phyloP scores from a whole-genome alignment of 2,888 invertebrate species.

The Drosophila stalkeri region DNA sequence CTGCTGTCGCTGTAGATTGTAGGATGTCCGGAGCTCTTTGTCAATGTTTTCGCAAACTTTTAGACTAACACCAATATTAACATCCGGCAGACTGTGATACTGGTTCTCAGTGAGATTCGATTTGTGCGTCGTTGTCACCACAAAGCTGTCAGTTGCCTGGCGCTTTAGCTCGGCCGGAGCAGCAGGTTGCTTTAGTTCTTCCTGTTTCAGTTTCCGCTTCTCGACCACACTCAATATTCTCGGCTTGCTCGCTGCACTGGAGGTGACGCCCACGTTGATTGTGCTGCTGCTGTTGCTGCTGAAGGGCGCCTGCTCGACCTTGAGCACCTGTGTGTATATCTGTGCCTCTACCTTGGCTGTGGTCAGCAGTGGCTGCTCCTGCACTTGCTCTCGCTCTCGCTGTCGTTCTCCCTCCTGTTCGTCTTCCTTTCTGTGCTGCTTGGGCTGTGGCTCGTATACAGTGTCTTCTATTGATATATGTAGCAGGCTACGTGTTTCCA shows the following conservation, averaged over 20 bases:
- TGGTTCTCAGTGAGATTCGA: constrained; percentile 87
- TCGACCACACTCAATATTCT: constrained; percentile 86
- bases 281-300: constrained; percentile 4
- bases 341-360: constrained; percentile 53
- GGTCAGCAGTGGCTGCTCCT: constrained; percentile 21
- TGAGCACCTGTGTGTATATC: constrained; percentile 78
- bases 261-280: constrained; percentile 55
- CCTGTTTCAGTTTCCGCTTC: constrained; percentile 81
- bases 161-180: constrained; percentile 61
- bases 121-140: constrained; percentile 51
- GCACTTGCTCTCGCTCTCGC: constrained; percentile 3
- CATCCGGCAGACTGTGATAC: constrained; percentile 90
- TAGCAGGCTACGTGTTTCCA: constrained; percentile 75
- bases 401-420: constrained; percentile 16
- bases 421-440: constrained; percentile 58
- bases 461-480: constrained; percentile 84
- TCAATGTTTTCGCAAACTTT: constrained; percentile 90
- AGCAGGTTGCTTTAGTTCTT: constrained; percentile 44
- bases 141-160: constrained; percentile 67
- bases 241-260: constrained; percentile 86
- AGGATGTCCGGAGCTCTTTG: constrained; percentile 87
- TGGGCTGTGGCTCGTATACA: constrained; percentile 75
- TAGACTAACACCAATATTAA: constrained; percentile 89
- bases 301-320: constrained; percentile 68
- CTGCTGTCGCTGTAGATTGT: constrained; percentile 78